A percentile compares a stretch with the other conserved stretches of the same genome.
These are phyloP conservation scores for Zelleria hepariella DNA, from an alignment of 2,888 invertebrate species.

Conservation along the genomic window DNA sequence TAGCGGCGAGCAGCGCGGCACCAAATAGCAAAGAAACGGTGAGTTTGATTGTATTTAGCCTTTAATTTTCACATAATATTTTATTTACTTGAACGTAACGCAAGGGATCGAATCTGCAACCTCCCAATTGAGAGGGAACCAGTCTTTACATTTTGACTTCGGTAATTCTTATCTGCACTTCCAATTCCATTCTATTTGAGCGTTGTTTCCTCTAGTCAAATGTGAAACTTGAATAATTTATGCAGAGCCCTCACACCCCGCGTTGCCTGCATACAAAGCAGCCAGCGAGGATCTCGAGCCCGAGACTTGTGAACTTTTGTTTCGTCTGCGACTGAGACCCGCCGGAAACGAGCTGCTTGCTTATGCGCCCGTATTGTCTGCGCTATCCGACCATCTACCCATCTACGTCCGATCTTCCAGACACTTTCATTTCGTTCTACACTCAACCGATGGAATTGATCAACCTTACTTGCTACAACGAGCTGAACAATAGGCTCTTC, in stretches of 20 bases:
- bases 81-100: no score
- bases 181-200: constrained; percentile 10
- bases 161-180: not conserved
- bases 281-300: constrained; percentile 38
- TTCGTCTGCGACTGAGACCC: constrained; percentile 34
- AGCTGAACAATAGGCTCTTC: not conserved
- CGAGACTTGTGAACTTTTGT: constrained; percentile 40
- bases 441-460: not conserved
- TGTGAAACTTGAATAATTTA: constrained; percentile 28
- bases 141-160: no score
- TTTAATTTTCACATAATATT: no score
- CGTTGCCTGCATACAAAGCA: constrained; percentile 52
- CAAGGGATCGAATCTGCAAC: no score
- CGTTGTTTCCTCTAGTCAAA: constrained; percentile 22
- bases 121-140: no score
- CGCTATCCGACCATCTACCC: constrained; percentile 36
- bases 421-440: constrained; percentile 13
- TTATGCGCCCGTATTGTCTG: constrained; percentile 48
- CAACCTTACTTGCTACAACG: not conserved
- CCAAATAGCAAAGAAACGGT: constrained; percentile 14
- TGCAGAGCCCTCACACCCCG: constrained; percentile 26
- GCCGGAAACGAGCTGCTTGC: constrained; percentile 52
- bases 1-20: constrained; percentile 45
- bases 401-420: constrained; percentile 40
- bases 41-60: not conserved